Evolutionary conservation across 2,797 vertebrate genomes (phyloP).

Genomic region (Gouania willdenowi): DNA sequence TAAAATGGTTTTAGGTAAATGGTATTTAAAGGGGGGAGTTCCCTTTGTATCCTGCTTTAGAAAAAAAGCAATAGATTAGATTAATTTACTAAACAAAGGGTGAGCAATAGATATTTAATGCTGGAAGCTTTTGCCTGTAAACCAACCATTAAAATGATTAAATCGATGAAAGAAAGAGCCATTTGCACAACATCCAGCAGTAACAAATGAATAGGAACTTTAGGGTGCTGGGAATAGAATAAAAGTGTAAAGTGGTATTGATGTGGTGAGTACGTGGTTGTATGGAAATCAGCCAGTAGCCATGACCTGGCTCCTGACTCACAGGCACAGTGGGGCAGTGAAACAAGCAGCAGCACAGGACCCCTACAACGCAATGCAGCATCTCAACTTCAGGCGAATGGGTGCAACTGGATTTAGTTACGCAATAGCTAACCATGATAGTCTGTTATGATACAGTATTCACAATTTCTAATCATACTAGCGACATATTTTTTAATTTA

Average conservation of each 20-base stretch:
- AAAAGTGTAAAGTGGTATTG: conserved; percentile 1
- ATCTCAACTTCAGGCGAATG: conserved; percentile 30
- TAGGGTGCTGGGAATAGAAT: conserved; percentile 14
- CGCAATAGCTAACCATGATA: not conserved
- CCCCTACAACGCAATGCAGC: conserved; percentile 59
- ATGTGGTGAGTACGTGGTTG: conserved; percentile 4
- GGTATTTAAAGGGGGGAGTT: not conserved
- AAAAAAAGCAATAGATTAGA: conserved; percentile 3
- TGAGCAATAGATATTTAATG: conserved; percentile 29
- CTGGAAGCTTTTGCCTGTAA: conserved; percentile 43
- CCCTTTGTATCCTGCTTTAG: not conserved
- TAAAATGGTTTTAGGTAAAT: conserved; percentile 1
- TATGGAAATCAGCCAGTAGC: conserved; percentile 33
- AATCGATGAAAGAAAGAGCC: conserved; percentile 35
- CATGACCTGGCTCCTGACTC: conserved; percentile 73
- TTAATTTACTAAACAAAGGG: conserved; percentile 15
- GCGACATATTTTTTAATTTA: too few relatives aligned
- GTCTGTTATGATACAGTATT: too few relatives aligned
- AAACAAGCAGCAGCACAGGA: conserved; percentile 70
- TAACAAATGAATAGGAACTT: conserved; percentile 9
- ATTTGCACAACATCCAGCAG: conserved; percentile 10
- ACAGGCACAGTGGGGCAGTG: conserved; percentile 76
- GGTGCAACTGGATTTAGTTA: not conserved
- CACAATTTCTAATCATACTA: too few relatives aligned
- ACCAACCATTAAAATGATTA: conserved; percentile 47